Base-by-base conservation (phyloP, 2,797 vertebrate genomes). In the Centroberyx gerrardi region DNA sequence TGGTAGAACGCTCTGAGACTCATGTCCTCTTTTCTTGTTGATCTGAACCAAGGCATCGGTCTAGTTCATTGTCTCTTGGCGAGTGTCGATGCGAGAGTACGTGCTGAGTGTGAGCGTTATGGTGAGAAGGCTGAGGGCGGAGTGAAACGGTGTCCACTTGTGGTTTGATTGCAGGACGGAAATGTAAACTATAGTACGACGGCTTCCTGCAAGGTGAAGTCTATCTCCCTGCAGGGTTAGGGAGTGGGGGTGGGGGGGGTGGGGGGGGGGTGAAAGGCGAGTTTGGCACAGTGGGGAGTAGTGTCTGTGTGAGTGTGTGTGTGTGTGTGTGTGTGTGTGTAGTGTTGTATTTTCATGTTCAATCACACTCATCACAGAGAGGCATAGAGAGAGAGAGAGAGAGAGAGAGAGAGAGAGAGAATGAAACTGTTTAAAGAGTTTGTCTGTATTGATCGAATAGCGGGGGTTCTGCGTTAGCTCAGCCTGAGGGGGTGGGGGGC, bases 401-500 rank as follows among this genome's bases (percentile, higher is more conserved):
- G 22, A 31, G 55, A 40, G 2, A 9, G 8, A 13, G 38, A 13
- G 10, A 58, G 42, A 48, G 55, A 49, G n/a, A 28, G 60, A 3
- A 22, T 63, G 3, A 59, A 68, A 0, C 9, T 64, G 51, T 70
- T 56, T 52, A 44, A 74, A 13, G 22, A 64, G 22, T 14, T 22
- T 76, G 38, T 72, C 8, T 60, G 56, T 69, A 85, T 83, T 64
- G 64, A 82, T 75, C 9, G 3, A 48, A 4, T 49, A n/a, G 29
- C 27, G 4, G 36, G 66, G 62, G 38, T 46, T 82, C 52, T 67
- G 22, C 15, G 8, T 84, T 68, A 28, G 8, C 53, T 17, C n/a
- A 2, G 62, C 59, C 78, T 62, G 81, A 85, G 76, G 74, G 70
- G 72, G 68, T 70, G 65, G 29, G 38, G 38, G 49, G 75, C 64